These are phyloP conservation scores for Virgularia gustaviana DNA, from an alignment of 92 coral and sea anemone species.

Conservation along the genomic window DNA sequence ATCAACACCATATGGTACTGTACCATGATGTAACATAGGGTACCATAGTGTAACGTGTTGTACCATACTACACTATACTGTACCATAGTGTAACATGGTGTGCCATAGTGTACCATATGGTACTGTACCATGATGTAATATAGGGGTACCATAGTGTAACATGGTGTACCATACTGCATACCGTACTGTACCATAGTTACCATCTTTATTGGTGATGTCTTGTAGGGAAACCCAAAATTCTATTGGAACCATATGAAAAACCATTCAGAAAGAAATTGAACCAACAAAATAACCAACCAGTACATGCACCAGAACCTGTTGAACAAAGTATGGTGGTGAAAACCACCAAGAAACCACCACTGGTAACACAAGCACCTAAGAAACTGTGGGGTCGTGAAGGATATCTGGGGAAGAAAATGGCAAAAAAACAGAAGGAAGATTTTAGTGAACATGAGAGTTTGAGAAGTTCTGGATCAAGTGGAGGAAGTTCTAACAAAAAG, in stretches of 20 bases:
- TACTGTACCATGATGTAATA: too few relatives aligned
- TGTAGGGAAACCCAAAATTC: neutral
- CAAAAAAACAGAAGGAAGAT: too few relatives aligned
- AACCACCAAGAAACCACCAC: neutral
- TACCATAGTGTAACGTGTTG: too few relatives aligned
- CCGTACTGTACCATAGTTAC: too few relatives aligned
- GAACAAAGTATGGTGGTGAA: neutral
- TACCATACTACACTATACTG: too few relatives aligned
- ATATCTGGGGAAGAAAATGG: slow-evolving; percentile 18
- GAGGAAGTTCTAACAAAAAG: neutral
- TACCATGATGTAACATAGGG: too few relatives aligned
- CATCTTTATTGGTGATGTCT: too few relatives aligned
- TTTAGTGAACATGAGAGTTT: neutral
- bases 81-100: too few relatives aligned
- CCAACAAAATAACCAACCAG: neutral
- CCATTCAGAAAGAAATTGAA: neutral
- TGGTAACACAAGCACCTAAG: neutral
- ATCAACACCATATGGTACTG: too few relatives aligned
- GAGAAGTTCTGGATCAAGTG: neutral
- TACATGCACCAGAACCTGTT: neutral
- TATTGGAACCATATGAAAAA: neutral
- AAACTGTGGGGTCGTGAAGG: slow-evolving; percentile 24
- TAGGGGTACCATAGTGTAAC: too few relatives aligned
- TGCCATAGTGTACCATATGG: too few relatives aligned
- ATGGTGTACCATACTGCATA: too few relatives aligned